Evolutionary conservation across 2,113 vertebrate genomes (phyloP), one percentile per base, ranked within the genome.

Genomic region (Uria aalge): DNA sequence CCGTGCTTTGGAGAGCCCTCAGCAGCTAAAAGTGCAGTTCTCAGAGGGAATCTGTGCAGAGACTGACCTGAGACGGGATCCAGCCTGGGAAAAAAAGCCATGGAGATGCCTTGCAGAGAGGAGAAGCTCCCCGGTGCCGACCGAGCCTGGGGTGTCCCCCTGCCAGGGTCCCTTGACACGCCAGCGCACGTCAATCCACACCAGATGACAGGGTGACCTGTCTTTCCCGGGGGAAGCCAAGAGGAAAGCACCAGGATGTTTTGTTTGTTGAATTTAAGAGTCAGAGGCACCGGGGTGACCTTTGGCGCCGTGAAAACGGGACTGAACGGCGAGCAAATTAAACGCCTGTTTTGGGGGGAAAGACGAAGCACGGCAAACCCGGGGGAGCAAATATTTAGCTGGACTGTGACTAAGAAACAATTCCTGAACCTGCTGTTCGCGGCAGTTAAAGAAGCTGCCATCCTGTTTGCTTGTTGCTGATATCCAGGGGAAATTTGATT

Each of bases 371-470:
- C 71, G 72, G 72, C 63, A 64, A 5, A 52, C 27, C 40, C 0
- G 0, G 27, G 38, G 66, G 15, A 75, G 47, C 27, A 18, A 48
- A 69, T 67, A 45, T 69, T 66, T 66, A 11, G 32, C 22, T 63
- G 63, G 32, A 23, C n/a, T 55, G 52, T 23, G 66, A 40, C 38
- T 60, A 74, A 57, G 73, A 48, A 81, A 52, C 40, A 43, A 43
- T 36, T 66, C 68, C 52, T 78, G 30, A 18, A 1, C 0, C 0
- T 1, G 10, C 52, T 75, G 38, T 38, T 66, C 0, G 2, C 29
- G 73, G 72, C 68, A 53, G 6, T 40, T 29, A 45, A 50, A 63
- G 69, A 48, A 67, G 34, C 76, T 79, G 75, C 55, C 59, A 6
- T n/a, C 45, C 11, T 16, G 5, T 45, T 57, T n/a, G 52, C 53